Evolutionary conservation across 2,113 vertebrate species (phyloP).

Genomic region (Oryzias javanicus): DNA sequence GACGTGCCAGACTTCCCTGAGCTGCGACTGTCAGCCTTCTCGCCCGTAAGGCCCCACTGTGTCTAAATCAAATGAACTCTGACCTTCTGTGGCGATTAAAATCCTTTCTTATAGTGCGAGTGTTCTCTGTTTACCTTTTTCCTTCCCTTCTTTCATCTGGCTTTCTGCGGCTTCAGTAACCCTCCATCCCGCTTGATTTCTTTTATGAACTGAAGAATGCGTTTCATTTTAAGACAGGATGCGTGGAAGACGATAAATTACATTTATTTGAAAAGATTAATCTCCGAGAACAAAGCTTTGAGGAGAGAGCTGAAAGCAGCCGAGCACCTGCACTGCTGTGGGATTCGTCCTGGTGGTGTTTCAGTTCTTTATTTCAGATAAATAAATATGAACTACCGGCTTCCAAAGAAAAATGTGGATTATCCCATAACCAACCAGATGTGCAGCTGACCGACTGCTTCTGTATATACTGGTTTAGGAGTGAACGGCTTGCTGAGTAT

Average conservation of each 20-base stretch:
- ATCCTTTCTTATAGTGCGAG: background rate
- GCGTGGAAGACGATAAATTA: conserved; percentile 20
- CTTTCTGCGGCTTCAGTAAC: background rate
- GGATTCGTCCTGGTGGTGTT: background rate
- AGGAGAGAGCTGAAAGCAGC: conserved; percentile 16
- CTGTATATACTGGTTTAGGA: conserved; percentile 5
- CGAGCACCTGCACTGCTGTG: background rate
- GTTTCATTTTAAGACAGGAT: conserved; percentile 11
- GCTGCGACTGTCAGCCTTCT: conserved; percentile 43
- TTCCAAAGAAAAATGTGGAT: conserved; percentile 7
- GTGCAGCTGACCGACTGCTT: background rate
- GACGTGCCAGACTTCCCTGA: conserved; percentile 17
- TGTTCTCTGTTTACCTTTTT: background rate
- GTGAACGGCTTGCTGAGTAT: conserved; percentile 30
- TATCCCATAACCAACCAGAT: background rate
- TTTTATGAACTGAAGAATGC: background rate
- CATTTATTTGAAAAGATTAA: conserved; percentile 14
- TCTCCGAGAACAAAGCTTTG: conserved; percentile 19
- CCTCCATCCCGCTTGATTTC: background rate
- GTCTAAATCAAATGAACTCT: background rate
- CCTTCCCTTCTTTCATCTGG: background rate
- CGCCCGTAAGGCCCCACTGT: conserved; percentile 4
- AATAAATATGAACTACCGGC: conserved; percentile 10
- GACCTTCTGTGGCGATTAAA: background rate
- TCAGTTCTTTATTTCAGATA: conserved; percentile 1